Evolutionary conservation across 2,797 vertebrate genomes (phyloP), one percentile per base, ranked within the genome.

Genomic region (Anguilla megastoma): DNA sequence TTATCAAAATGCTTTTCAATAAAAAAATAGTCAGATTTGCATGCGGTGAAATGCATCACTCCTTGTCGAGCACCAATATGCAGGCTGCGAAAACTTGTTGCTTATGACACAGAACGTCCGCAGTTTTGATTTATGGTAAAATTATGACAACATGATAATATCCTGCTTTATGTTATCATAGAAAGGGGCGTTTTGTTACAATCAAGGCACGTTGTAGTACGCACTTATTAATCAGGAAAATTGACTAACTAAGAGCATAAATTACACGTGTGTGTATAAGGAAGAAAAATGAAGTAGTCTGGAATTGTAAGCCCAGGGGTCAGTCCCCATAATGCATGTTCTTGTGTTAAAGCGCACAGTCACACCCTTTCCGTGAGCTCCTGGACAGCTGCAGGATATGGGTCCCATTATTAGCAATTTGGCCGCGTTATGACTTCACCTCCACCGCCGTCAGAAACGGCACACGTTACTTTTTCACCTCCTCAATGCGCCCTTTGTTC

Each of bases 401-500:
- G 90, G 91, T 85, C 79, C 91, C 69, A 84, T 94, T 94, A 94
- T 94, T 94, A 95, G 93, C 94, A 94, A 92, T 95, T 95, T 93
- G 91, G 91, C 89, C 91, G 95, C 94, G 92, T 94, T 94, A 94
- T 95, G 95, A 95, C 95, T 96, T 95, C 93, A 94, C 95, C 95
- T 90, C 92, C 52, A 90, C 86, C 84, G 91, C 93, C 94, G 93
- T 94, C 93, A 94, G 93, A 93, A 93, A 92, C 92, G 87, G 94
- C 92, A 92, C 94, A 93, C 94, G 94, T 94, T 95, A 95, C 93
- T 93, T 94, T 87, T 33, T 94, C 92, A 87, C 86, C 92, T 91
- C 88, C 92, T 96, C 95, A 96, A 95, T 96, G 94, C 92, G 87
- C 91, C 92, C 95, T 95, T 96, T 96, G 95, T 96, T 94, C 93